These are phyloP conservation scores for Limosa lapponica DNA, from an alignment of 2,797 vertebrate species.

Conservation along the genomic window DNA sequence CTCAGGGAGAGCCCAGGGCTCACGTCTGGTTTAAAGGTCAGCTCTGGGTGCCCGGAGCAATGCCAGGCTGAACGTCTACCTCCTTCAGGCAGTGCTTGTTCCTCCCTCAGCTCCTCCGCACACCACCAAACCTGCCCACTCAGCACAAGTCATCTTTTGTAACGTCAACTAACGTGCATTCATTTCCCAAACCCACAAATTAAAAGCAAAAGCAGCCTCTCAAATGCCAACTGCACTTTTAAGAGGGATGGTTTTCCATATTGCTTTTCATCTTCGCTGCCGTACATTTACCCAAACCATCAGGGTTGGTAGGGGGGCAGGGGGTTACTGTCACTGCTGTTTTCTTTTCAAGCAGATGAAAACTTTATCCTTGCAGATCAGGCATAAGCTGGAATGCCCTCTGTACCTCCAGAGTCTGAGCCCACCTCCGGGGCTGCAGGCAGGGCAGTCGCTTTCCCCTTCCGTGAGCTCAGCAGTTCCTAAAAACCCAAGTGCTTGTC, in stretches of 20 bases:
- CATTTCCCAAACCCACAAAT: not conserved
- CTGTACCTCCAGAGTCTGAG: not conserved
- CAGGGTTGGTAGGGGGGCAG: not conserved
- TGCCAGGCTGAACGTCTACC: not conserved
- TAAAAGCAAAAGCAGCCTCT: not conserved
- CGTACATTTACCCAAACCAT: fast-evolving
- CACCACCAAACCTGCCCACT: not conserved
- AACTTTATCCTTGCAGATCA: not conserved
- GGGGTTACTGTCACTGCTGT: not conserved
- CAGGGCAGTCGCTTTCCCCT: not conserved
- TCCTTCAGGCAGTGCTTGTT: not conserved
- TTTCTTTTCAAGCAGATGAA: not conserved
- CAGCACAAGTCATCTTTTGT: not conserved
- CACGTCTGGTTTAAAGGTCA: not conserved
- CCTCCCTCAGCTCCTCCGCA: not conserved
- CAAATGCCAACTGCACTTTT: not conserved
- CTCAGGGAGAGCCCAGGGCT: not conserved
- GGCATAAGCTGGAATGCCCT: not conserved
- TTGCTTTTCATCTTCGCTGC: not conserved
- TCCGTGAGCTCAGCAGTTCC: not conserved
- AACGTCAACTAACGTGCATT: not conserved
- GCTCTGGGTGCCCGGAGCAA: fast-evolving
- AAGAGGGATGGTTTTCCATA: not conserved
- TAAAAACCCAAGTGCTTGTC: not conserved
- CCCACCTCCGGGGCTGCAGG: not conserved